A percentile compares a stretch with the other conserved stretches of the same genome.
phyloP scores from a whole-genome alignment of 2,113 vertebrate genomes.

The Alosa alosa region DNA sequence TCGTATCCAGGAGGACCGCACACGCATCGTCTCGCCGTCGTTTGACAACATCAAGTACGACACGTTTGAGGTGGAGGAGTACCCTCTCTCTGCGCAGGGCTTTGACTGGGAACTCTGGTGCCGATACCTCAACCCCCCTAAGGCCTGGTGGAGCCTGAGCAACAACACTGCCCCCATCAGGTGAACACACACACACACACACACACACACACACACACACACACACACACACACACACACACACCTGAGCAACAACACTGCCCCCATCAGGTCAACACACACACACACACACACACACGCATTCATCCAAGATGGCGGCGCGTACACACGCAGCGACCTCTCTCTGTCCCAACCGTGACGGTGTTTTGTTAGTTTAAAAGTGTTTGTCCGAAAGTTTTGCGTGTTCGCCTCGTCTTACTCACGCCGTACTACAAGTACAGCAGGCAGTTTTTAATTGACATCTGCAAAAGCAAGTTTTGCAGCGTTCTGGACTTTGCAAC shows the following conservation, averaged over 20 bases:
- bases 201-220: constrained; percentile 5
- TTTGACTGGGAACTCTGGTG: constrained; percentile 99
- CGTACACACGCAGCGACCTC: no score
- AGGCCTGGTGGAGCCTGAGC: constrained; percentile 91
- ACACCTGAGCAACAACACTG: constrained; percentile 81
- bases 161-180: constrained; percentile 93
- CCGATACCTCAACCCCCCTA: constrained; percentile 94
- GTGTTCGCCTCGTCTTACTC: no score
- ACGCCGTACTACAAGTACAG: no score
- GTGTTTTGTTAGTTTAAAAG: no score
- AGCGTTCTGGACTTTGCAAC: no score
- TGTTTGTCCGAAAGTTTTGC: no score
- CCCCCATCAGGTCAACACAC: constrained; percentile 62
- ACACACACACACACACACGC: no score
- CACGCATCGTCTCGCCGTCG: constrained; percentile 90
- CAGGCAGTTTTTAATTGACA: no score
- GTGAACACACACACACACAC: not conserved
- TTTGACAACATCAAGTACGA: constrained; percentile 99
- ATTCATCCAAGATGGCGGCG: no score
- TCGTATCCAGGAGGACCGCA: constrained; percentile 93
- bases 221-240: constrained; percentile 7
- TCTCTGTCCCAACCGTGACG: no score
- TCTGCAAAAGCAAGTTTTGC: no score
- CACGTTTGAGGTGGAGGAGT: constrained; percentile 96
- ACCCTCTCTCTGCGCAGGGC: constrained; percentile 91